phyloP scores from a whole-genome alignment of 2,113 vertebrate genomes.

The Onychorhynchus coronatus region DNA sequence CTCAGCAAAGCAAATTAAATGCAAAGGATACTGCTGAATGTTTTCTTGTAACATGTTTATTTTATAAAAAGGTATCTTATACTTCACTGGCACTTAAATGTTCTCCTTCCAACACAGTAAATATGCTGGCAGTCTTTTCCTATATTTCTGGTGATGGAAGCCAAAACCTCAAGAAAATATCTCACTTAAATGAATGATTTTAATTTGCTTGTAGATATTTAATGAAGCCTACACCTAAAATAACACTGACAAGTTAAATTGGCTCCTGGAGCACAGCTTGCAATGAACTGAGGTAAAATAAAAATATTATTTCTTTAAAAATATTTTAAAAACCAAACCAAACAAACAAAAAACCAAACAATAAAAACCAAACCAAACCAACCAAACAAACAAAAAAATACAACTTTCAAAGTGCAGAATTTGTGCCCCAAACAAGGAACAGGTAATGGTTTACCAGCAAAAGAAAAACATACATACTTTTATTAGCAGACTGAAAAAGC shows the following conservation, averaged over 20 bases:
- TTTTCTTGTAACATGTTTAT: neutral
- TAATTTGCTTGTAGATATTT: conserved; percentile 11
- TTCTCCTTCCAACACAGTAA: neutral
- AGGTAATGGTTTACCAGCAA: neutral
- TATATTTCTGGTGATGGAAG: neutral
- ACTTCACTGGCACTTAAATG: neutral
- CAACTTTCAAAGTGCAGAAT: neutral
- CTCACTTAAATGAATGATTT: neutral
- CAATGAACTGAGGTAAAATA: neutral
- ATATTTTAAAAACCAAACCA: neutral
- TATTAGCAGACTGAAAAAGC: neutral
- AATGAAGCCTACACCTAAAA: conserved; percentile 3
- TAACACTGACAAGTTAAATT: neutral
- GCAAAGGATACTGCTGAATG: neutral
- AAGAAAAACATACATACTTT: neutral
- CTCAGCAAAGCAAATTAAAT: neutral
- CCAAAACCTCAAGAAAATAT: neutral
- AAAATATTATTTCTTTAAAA: neutral
- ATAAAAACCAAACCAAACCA: too few species aligned
- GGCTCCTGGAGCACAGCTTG: neutral
- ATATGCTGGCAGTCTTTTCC: neutral
- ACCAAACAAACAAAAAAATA: neutral
- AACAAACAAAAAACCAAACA: too few species aligned
- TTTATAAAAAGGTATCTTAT: neutral
- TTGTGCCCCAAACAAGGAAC: neutral